Evolutionary conservation across 2,797 vertebrate genomes (phyloP).

Genomic region (Catharus ustulatus): DNA sequence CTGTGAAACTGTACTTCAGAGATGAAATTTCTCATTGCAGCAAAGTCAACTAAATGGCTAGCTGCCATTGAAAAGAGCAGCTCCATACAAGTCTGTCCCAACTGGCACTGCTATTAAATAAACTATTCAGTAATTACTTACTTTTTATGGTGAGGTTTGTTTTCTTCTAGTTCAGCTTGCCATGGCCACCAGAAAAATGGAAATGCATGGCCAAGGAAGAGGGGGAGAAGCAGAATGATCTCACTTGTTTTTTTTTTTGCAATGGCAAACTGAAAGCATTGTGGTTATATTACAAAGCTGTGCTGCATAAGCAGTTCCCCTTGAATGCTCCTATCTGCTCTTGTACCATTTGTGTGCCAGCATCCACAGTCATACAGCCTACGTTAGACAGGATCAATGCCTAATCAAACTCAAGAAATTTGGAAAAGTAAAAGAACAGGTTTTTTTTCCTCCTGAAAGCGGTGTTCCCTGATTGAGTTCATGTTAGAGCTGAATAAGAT

Average conservation of each 20-base stretch:
- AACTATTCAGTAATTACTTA: neutral
- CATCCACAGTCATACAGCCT: neutral
- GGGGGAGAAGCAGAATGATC: neutral
- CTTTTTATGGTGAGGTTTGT: neutral
- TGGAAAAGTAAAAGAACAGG: neutral
- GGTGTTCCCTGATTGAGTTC: neutral
- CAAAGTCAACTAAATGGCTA: neutral
- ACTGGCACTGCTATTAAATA: neutral
- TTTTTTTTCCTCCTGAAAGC: neutral
- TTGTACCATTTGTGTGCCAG: neutral
- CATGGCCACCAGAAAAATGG: neutral
- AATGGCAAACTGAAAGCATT: neutral
- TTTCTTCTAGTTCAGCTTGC: neutral
- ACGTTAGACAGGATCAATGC: neutral
- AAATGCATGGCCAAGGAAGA: neutral
- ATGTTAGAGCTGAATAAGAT: neutral
- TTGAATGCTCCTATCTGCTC: neutral
- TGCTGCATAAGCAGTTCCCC: neutral
- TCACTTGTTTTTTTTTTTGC: neutral
- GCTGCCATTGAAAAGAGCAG: neutral
- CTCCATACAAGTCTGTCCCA: neutral
- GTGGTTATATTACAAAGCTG: neutral
- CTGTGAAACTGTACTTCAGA: neutral
- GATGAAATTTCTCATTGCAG: conserved; percentile 1
- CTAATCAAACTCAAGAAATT: neutral